Base-by-base conservation (phyloP, 53 echinoderm and acorn worm genomes). In the Luidia sarsii region DNA sequence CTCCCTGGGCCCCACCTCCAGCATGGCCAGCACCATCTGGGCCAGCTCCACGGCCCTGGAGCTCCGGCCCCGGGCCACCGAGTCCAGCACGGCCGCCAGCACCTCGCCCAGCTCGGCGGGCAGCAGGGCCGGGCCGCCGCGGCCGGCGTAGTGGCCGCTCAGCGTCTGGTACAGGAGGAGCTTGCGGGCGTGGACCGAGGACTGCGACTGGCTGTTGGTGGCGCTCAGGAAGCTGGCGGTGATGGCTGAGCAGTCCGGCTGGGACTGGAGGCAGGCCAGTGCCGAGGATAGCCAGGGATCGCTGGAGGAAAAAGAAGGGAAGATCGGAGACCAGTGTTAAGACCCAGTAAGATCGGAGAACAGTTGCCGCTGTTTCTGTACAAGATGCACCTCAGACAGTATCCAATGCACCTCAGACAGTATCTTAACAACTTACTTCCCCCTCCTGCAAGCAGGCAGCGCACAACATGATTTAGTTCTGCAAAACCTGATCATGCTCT, bases 281-380 rank as follows among this genome's bases (percentile, higher is more conserved):
- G 94, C 99, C 16, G 94, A 60, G 50, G 80, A 85, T 34, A 99
- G 55, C 99, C 93, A 99, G 7, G 87, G 81, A 67, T 99, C 99
- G 56, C 87, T 90, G 69, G 48, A 29, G 36, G 43, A 25, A 23
- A 46, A 52, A 33, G 24, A 22, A 32, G 49, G 4, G 34, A 52
- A 41, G 41, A 41, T n/a, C n/a, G n/a, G n/a, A n/a, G n/a, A n/a
- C n/a, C n/a, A n/a, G n/a, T n/a, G n/a, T n/a, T n/a, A n/a, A n/a
- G n/a, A n/a, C n/a, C n/a, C n/a, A n/a, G n/a, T n/a, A n/a, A n/a
- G n/a, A n/a, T n/a, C n/a, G n/a, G n/a, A n/a, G n/a, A n/a, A n/a
- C n/a, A n/a, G n/a, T n/a, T n/a, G n/a, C n/a, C n/a, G n/a, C n/a
- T n/a, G n/a, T n/a, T n/a, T n/a, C n/a, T n/a, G n/a, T n/a, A n/a